phyloP scores from a whole-genome alignment of 2,888 invertebrate genomes.

The Epistrophe grossulariae region DNA sequence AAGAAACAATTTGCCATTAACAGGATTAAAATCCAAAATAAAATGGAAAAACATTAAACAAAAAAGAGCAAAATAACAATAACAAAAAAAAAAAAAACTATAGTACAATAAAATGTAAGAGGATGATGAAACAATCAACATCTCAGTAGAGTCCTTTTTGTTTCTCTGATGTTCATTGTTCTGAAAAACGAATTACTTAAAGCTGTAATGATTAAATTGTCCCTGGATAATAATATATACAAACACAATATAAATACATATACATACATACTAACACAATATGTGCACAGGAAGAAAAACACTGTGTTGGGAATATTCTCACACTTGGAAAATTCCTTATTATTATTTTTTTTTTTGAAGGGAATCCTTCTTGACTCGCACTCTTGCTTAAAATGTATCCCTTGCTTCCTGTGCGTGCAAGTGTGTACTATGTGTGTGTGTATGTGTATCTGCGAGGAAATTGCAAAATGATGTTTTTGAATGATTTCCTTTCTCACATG shows the following conservation, averaged over 20 bases:
- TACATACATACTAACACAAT: too few species aligned
- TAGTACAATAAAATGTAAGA: slow-evolving; percentile 50
- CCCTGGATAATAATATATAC: slow-evolving; percentile 61
- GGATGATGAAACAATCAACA: slow-evolving; percentile 59
- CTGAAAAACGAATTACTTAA: slow-evolving; percentile 68
- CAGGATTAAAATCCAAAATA: slow-evolving; percentile 73
- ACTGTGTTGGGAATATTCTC: neutral
- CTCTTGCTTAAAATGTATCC: neutral
- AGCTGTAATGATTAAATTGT: slow-evolving; percentile 74
- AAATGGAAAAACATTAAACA: slow-evolving; percentile 49
- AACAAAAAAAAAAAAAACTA: neutral
- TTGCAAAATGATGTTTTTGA: slow-evolving; percentile 58
- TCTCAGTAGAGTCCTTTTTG: slow-evolving; percentile 30
- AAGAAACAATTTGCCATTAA: slow-evolving; percentile 71
- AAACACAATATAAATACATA: neutral
- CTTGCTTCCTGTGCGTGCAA: slow-evolving; percentile 6
- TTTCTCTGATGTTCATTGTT: slow-evolving; percentile 52
- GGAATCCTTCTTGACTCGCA: neutral
- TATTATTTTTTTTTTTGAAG: neutral
- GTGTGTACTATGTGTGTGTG: neutral
- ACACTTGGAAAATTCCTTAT: neutral
- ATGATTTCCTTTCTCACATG: slow-evolving; percentile 50
- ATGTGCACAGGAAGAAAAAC: neutral
- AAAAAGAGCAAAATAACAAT: slow-evolving; percentile 51
- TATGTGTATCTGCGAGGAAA: slow-evolving; percentile 2